Evolutionary conservation across 2,797 vertebrate genomes (phyloP).

Genomic region (Fundulus diaphanus): DNA sequence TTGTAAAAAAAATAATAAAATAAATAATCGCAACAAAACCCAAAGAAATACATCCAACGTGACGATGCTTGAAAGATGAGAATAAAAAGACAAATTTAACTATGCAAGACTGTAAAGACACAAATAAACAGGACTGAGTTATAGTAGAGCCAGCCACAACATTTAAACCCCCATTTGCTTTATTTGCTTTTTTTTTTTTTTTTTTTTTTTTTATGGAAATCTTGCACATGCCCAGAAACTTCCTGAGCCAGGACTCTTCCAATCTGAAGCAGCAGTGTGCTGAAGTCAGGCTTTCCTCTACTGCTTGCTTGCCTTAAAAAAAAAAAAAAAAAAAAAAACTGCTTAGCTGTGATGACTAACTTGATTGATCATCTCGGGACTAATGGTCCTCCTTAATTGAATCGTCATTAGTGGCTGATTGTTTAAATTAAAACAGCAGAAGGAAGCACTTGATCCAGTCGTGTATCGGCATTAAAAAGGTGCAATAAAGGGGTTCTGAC

Average conservation of each 20-base stretch:
- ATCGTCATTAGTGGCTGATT: slow-evolving; percentile 61
- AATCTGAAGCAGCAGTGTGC: slow-evolving; percentile 59
- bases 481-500: slow-evolving; percentile 18
- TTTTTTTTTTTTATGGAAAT: slow-evolving; percentile 7
- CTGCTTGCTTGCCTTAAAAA: slow-evolving; percentile 45
- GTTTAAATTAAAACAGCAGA: slow-evolving; percentile 61
- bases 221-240: slow-evolving; percentile 9
- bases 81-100: no score
- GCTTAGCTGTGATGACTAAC: slow-evolving; percentile 71
- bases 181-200: background rate
- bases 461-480: slow-evolving; percentile 35
- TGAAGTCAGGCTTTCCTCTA: slow-evolving; percentile 68
- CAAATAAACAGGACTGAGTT: slow-evolving; percentile 7
- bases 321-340: slow-evolving; percentile 61
- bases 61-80: no score
- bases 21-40: no score
- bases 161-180: background rate
- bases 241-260: slow-evolving; percentile 55
- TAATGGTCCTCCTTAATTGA: slow-evolving; percentile 71
- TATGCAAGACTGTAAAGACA: background rate
- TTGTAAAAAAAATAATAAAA: no score
- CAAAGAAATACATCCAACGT: no score
- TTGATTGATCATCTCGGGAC: slow-evolving; percentile 57
- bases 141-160: slow-evolving; percentile 1
- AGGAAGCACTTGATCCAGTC: slow-evolving; percentile 36